phyloP scores from a whole-genome alignment of 2,797 vertebrate species.

The Anguilla pacifica region DNA sequence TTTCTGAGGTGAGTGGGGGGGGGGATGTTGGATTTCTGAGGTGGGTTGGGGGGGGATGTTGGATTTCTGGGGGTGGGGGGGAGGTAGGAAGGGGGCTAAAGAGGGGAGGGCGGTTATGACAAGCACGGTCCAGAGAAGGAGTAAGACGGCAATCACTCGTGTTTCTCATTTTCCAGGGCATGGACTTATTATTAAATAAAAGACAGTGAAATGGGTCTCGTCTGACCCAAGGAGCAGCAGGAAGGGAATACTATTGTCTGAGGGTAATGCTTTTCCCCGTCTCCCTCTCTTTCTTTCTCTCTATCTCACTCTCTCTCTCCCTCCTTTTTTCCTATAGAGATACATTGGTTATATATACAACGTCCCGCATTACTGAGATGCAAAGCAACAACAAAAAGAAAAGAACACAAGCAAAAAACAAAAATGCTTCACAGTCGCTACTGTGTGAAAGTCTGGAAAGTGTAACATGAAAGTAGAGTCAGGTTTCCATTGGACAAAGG shows the following conservation, averaged over 20 bases:
- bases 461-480: slow-evolving; percentile 9
- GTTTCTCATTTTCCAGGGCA: slow-evolving; percentile 59
- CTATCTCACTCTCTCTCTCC: slow-evolving; percentile 27
- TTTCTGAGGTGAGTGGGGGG: background rate
- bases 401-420: background rate
- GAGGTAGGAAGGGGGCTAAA: slow-evolving; percentile 46
- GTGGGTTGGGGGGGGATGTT: background rate
- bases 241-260: slow-evolving; percentile 64
- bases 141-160: slow-evolving; percentile 59
- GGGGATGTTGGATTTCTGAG: background rate
- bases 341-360: slow-evolving; percentile 10
- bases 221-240: slow-evolving; percentile 59
- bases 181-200: slow-evolving; percentile 70
- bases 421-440: background rate
- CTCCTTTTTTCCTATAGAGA: background rate
- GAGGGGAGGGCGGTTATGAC: slow-evolving; percentile 58
- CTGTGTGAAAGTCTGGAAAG: background rate
- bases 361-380: background rate
- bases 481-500: slow-evolving; percentile 19
- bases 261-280: slow-evolving; percentile 47
- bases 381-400: background rate
- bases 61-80: background rate
- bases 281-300: slow-evolving; percentile 40
- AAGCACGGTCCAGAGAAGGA: slow-evolving; percentile 55
- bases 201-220: slow-evolving; percentile 64